A percentile compares a stretch with the other conserved stretches of the same genome.
Conservation (phyloP, 2,888 invertebrate genomes). For the Maniola hyperantus region DNA sequence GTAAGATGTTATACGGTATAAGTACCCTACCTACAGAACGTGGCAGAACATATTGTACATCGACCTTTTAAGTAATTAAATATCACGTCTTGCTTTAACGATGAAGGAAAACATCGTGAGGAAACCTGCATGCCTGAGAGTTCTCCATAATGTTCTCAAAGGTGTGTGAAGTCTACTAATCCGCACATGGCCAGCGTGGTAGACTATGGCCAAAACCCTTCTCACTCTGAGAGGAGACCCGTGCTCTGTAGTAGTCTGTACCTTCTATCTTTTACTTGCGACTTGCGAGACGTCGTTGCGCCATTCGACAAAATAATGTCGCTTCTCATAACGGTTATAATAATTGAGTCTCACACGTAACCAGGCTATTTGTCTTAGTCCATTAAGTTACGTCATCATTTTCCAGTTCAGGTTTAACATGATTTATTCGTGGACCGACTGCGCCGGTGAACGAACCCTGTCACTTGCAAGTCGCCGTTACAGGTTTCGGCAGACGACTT, state of each 20-base stretch:
- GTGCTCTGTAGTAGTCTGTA: too few relatives aligned
- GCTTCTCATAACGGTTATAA: constrained; percentile 14
- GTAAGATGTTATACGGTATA: background rate
- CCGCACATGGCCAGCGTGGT: too few relatives aligned
- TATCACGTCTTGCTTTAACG: too few relatives aligned
- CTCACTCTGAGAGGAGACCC: too few relatives aligned
- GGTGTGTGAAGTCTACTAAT: too few relatives aligned
- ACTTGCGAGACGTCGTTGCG: constrained; percentile 5
- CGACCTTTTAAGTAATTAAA: too few relatives aligned
- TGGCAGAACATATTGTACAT: too few relatives aligned
- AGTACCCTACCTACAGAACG: too few relatives aligned
- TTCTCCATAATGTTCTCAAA: too few relatives aligned
- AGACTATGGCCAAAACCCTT: too few relatives aligned
- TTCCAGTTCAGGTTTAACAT: constrained; percentile 49
- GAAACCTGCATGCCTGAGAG: too few relatives aligned
- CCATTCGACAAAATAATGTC: constrained; percentile 7
- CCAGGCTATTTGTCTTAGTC: constrained; percentile 30
- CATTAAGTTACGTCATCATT: constrained; percentile 42
- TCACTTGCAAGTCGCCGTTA: constrained; percentile 61
- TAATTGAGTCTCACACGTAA: constrained; percentile 25
- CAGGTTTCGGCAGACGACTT: constrained; percentile 76
- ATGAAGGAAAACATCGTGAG: too few relatives aligned
- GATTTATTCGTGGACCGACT: constrained; percentile 64
- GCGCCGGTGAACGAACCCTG: constrained; percentile 78
- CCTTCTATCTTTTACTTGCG: background rate